A percentile compares a stretch with the other conserved stretches of the same genome.
phyloP scores from a whole-genome alignment of 1,140 invertebrate genomes.

The Drosophila malerkotliana region DNA sequence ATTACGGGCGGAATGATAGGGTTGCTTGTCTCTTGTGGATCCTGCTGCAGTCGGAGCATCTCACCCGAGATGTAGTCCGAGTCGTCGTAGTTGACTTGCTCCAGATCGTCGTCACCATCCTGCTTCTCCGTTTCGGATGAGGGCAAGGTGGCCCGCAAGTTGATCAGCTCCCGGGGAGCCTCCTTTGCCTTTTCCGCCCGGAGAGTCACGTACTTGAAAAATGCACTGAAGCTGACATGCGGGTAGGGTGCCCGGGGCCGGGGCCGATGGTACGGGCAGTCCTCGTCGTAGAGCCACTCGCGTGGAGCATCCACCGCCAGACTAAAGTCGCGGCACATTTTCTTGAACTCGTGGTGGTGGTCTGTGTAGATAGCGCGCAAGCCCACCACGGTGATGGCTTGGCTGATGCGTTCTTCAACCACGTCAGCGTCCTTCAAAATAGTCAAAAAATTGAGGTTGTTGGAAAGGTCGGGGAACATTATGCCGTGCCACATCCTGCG shows the following conservation, averaged over 20 bases:
- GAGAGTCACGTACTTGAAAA: background rate
- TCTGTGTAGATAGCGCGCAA: background rate
- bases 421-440: background rate
- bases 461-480: background rate
- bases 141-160: background rate
- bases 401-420: background rate
- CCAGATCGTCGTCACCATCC: background rate
- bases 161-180: background rate
- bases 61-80: background rate
- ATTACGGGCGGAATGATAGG: too few species aligned
- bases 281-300: conserved; percentile 5
- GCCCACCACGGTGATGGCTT: background rate
- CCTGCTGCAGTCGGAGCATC: background rate
- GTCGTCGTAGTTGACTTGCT: background rate
- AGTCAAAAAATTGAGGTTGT: background rate
- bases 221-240: background rate
- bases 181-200: background rate
- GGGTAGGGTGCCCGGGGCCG: too few species aligned
- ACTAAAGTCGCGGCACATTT: too few species aligned
- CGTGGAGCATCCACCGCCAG: background rate
- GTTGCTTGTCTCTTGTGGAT: background rate
- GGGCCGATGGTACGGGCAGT: background rate
- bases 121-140: background rate
- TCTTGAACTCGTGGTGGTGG: background rate
- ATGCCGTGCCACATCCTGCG: background rate